These are phyloP conservation scores for Catocala sponsa DNA, from an alignment of 2,888 invertebrate genomes.

Conservation along the genomic window DNA sequence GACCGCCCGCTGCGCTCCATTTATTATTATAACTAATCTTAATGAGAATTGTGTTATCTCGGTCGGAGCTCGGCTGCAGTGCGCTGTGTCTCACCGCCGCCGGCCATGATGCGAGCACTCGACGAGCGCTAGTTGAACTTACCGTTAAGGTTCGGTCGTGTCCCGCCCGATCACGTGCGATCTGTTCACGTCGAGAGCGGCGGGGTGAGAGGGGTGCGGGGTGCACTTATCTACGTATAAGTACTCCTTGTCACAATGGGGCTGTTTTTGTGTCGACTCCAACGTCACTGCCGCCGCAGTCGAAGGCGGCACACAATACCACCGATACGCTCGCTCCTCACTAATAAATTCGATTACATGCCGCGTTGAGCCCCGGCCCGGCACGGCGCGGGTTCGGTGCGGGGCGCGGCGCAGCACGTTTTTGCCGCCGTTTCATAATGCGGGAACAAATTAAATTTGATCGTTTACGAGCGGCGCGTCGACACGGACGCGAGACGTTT, in stretches of 20 bases:
- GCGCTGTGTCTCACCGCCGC: too few species aligned
- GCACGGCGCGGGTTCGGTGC: conserved; percentile 9
- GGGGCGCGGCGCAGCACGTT: conserved; percentile 26
- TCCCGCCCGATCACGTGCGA: not conserved
- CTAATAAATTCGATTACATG: conserved; percentile 67
- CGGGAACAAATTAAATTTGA: conserved; percentile 59
- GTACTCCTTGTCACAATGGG: conserved; percentile 24
- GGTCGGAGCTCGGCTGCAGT: not conserved
- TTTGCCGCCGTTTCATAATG: conserved; percentile 38
- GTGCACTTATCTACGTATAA: too few species aligned
- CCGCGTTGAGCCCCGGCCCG: conserved; percentile 21
- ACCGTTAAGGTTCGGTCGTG: conserved; percentile 1
- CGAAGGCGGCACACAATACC: conserved; percentile 28
- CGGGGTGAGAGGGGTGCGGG: too few species aligned
- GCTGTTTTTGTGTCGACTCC: conserved; percentile 32
- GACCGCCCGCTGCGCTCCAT: conserved; percentile 51
- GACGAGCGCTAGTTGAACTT: not conserved
- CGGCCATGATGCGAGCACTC: not conserved
- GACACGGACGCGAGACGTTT: conserved; percentile 34
- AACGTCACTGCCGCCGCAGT: not conserved
- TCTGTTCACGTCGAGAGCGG: too few species aligned
- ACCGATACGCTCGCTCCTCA: conserved; percentile 53
- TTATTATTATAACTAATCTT: conserved; percentile 54
- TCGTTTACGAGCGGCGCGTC: conserved; percentile 56
- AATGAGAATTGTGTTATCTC: conserved; percentile 47